These are phyloP conservation scores for Solenodon paradoxus DNA, from an alignment of 2,113 vertebrate genomes.

Conservation along the genomic window DNA sequence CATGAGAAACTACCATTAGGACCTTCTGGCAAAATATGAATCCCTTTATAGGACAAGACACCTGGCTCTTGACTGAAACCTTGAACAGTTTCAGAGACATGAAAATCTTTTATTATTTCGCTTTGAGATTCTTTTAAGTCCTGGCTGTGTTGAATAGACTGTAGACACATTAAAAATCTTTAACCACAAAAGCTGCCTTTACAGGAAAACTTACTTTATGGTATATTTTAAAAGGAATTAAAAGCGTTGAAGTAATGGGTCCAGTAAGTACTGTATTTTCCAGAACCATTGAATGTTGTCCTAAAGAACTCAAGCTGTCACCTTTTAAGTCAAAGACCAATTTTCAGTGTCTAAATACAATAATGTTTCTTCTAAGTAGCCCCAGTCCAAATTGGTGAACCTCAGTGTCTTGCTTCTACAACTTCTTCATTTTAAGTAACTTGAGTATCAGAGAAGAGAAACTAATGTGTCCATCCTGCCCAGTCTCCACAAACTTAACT, in stretches of 20 bases:
- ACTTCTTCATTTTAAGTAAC: background rate
- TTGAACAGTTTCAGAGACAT: background rate
- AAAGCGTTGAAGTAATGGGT: background rate
- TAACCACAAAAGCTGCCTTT: slow-evolving; percentile 15
- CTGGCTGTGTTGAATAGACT: background rate
- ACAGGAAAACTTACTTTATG: slow-evolving; percentile 50
- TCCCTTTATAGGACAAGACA: background rate
- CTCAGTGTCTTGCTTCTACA: background rate
- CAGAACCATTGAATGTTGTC: background rate
- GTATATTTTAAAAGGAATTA: slow-evolving; percentile 38
- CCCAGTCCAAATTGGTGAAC: background rate
- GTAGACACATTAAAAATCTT: slow-evolving; percentile 20
- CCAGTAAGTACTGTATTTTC: background rate
- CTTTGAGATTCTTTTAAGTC: background rate
- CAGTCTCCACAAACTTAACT: background rate
- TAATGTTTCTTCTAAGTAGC: background rate
- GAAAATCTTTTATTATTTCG: slow-evolving; percentile 14
- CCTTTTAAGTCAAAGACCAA: slow-evolving; percentile 15
- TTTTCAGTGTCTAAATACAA: slow-evolving; percentile 15
- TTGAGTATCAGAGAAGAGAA: background rate
- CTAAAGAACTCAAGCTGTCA: background rate
- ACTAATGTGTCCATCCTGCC: background rate
- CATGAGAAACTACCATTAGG: background rate
- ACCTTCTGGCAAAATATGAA: background rate
- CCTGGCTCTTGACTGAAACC: background rate